These are phyloP conservation scores for Drosophila dives DNA, from an alignment of 2,888 invertebrate genomes.

Conservation along the genomic window DNA sequence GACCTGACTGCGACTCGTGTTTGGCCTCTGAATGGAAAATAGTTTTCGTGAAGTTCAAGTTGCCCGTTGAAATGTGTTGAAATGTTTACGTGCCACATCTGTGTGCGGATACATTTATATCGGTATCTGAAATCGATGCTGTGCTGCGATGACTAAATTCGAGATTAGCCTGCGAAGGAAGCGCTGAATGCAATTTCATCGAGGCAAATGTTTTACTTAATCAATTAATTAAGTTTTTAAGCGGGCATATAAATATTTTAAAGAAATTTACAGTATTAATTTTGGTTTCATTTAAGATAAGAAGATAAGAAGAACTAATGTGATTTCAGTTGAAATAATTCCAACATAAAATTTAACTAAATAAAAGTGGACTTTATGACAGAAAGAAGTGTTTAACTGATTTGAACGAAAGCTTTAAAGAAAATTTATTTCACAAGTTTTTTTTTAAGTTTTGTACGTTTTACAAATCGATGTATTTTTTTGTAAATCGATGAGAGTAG, in stretches of 20 bases:
- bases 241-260: neutral
- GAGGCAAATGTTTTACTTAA: neutral
- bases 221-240: neutral
- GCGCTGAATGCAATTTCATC: neutral
- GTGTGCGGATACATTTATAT: conserved; percentile 20
- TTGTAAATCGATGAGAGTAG: neutral
- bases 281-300: neutral
- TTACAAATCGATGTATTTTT: neutral
- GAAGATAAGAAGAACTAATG: neutral
- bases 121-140: conserved; percentile 33
- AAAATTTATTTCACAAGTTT: neutral
- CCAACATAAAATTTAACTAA: neutral
- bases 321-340: neutral
- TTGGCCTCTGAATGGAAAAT: conserved; percentile 35
- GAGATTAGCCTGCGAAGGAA: neutral
- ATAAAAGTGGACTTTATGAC: neutral
- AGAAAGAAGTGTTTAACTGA: neutral
- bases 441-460: neutral
- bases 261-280: neutral
- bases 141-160: conserved; percentile 23
- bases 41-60: conserved; percentile 63
- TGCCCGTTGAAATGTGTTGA: conserved; percentile 56
- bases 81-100: conserved; percentile 42
- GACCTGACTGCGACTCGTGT: conserved; percentile 31
- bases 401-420: neutral